Base-by-base conservation (phyloP, 2,113 vertebrate genomes). In the Ascaphus truei region DNA sequence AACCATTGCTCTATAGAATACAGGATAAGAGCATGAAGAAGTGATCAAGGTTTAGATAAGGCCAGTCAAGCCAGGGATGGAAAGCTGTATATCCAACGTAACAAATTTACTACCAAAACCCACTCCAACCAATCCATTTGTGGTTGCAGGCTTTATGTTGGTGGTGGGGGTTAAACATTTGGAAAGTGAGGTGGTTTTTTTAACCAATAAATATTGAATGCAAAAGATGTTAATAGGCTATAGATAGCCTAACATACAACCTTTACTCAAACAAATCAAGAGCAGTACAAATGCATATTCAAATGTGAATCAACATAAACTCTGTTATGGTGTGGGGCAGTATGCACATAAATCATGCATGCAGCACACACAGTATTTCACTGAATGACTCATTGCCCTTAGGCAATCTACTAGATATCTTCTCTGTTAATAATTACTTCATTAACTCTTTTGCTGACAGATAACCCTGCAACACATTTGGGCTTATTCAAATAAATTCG, bases 251-350 rank as follows among this genome's bases (percentile, higher is more conserved):
- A 51, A 31, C 58, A 61, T 52, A 16, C 56, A 50, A 26, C 41
- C 25, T 50, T 37, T 59, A 50, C 16, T 68, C 31, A 47, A 58
- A 27, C 31, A 68, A 41, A 20, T 10, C 12, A 50, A 50, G 41
- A 58, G 13, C 41, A 36, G 16, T 41, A 26, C 18, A 60, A 60
- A 69, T 69, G 26, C 57, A 69, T 69, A 69, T 69, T 60, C 45
- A 69, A 20, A 18, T 39, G 7, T 30, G 13, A 41, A 61, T 69
- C 22, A 50, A 26, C 43, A 59, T 45, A 50, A 60, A 60, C 13
- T 34, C n/a, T 22, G 55, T 69, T 41, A 16, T 27, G 13, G 67
- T 41, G 25, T 27, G 13, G 67, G 67, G 56, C 33, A 61, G 33
- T 61, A 69, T 36, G 23, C 23, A 69, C 30, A 57, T 67, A 67